These are phyloP conservation scores for Zaprionus davidi DNA, from an alignment of 1,140 invertebrate genomes.

Conservation along the genomic window DNA sequence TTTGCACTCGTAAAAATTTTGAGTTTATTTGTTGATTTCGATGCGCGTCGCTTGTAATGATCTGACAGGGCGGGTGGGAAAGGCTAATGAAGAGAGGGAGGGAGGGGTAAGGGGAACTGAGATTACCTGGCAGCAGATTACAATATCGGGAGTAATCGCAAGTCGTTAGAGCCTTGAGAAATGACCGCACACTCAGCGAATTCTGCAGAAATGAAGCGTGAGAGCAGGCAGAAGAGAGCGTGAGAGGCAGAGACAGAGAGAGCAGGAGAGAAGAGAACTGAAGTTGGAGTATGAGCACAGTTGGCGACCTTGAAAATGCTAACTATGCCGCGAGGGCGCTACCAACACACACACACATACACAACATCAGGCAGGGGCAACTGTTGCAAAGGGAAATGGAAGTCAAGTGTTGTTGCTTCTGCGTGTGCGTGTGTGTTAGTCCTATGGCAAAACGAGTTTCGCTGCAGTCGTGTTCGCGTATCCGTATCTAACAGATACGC, in stretches of 20 bases:
- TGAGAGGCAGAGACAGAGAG: neutral
- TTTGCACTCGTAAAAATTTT: slow-evolving; percentile 68
- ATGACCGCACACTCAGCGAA: slow-evolving; percentile 50
- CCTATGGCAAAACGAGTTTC: slow-evolving; percentile 72
- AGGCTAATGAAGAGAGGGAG: neutral
- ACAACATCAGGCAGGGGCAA: neutral
- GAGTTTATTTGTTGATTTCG: slow-evolving; percentile 62
- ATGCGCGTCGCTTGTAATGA: slow-evolving; percentile 66
- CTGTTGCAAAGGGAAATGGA: slow-evolving; percentile 8
- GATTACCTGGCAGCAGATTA: slow-evolving; percentile 76
- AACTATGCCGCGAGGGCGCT: slow-evolving; percentile 77
- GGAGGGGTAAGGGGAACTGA: slow-evolving; percentile 5
- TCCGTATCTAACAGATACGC: slow-evolving; percentile 72
- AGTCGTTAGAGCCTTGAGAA: slow-evolving; percentile 69
- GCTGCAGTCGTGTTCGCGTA: slow-evolving; percentile 37
- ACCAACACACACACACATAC: slow-evolving; percentile 19
- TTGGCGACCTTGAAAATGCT: slow-evolving; percentile 73
- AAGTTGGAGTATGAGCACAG: slow-evolving; percentile 18
- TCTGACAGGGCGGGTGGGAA: neutral
- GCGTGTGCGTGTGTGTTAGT: slow-evolving; percentile 15
- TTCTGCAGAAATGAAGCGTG: slow-evolving; percentile 58
- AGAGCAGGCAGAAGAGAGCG: slow-evolving; percentile 1
- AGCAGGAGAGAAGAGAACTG: neutral
- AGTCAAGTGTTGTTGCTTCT: slow-evolving; percentile 8
- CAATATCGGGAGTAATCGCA: slow-evolving; percentile 42